Percentiles rank a stretch among this genome's conserved stretches.
Evolutionary conservation across 2,113 vertebrate genomes (phyloP).

Genomic region (Bambusicola thoracicus): DNA sequence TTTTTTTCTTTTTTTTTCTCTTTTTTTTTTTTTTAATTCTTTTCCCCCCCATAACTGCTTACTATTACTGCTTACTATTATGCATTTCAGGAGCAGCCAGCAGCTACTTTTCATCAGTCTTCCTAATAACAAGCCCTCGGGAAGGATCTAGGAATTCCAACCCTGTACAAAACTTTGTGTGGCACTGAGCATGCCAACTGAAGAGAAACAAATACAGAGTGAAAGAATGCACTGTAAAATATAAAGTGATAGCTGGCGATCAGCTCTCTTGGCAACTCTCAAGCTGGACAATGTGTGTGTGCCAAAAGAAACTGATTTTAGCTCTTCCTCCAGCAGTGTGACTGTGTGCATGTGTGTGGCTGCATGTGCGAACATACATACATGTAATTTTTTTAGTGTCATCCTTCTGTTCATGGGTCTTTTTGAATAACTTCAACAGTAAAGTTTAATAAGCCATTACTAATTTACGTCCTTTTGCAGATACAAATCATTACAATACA

Average conservation of each 20-base stretch:
- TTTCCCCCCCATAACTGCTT: neutral
- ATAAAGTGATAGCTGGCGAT: constrained; percentile 46
- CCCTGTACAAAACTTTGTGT: constrained; percentile 51
- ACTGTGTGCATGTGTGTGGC: neutral
- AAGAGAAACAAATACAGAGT: constrained; percentile 19
- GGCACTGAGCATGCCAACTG: constrained; percentile 33
- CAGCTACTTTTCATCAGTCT: constrained; percentile 67
- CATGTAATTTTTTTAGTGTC: neutral
- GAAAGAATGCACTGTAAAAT: constrained; percentile 35
- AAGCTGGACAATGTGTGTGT: neutral
- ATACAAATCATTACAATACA: constrained; percentile 73
- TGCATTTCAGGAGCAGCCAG: constrained; percentile 58
- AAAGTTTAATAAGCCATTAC: constrained; percentile 71
- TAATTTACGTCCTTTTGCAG: constrained; percentile 69
- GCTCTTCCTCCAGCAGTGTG: neutral
- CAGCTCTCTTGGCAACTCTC: constrained; percentile 13
- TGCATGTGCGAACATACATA: neutral
- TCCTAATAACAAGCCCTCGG: constrained; percentile 62
- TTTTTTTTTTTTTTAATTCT: neutral
- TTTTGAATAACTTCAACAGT: constrained; percentile 55
- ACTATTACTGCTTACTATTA: constrained; percentile 1
- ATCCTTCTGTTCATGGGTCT: neutral
- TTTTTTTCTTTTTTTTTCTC: neutral
- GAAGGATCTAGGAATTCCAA: constrained; percentile 42
- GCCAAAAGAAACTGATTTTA: neutral